These are phyloP conservation scores for Saimiri boliviensis DNA, from an alignment of 2,113 vertebrate genomes.

Conservation along the genomic window DNA sequence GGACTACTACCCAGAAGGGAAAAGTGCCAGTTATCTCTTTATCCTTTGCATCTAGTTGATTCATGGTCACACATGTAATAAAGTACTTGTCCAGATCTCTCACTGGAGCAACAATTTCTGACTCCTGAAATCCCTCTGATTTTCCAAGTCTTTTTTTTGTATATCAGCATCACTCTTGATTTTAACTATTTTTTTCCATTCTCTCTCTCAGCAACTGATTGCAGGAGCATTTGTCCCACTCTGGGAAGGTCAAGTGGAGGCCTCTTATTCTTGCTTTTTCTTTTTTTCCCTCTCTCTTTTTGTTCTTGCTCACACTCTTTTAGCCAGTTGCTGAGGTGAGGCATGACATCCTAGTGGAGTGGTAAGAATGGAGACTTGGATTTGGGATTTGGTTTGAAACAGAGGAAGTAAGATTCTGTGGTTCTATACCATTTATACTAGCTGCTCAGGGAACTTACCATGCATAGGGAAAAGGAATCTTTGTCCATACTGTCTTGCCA, in stretches of 20 bases:
- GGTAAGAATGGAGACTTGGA: background rate
- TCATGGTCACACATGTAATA: background rate
- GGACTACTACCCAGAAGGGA: background rate
- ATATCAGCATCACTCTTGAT: background rate
- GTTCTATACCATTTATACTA: background rate
- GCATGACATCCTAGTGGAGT: background rate
- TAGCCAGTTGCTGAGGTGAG: background rate
- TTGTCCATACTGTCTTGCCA: background rate
- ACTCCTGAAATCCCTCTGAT: background rate
- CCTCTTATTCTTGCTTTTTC: background rate
- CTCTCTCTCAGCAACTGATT: background rate
- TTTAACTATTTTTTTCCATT: background rate
- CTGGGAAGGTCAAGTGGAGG: background rate
- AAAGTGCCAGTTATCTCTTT: background rate
- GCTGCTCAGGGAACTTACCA: background rate
- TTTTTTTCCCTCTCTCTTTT: background rate
- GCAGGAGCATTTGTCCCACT: background rate
- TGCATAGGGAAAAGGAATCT: background rate
- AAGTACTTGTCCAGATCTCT: background rate
- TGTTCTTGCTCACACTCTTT: background rate
- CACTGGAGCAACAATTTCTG: background rate
- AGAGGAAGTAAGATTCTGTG: background rate
- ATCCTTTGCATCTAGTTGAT: background rate
- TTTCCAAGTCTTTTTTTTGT: background rate
- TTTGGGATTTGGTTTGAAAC: background rate